Evolutionary conservation across 1,140 invertebrate genomes (phyloP).

Genomic region (Bombus superbus): DNA sequence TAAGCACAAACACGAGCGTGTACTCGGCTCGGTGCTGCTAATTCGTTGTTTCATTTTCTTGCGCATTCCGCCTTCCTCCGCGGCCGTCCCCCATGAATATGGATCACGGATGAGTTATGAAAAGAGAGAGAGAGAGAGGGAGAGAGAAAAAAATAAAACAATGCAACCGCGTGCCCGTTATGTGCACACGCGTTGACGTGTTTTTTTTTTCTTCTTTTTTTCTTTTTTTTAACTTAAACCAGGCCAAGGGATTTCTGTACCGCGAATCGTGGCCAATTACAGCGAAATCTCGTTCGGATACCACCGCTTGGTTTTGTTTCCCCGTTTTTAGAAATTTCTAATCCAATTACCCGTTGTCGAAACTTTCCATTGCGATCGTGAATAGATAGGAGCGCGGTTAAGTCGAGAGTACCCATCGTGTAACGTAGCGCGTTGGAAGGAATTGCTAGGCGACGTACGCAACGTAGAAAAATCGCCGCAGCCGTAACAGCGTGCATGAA

Average conservation of each 20-base stretch:
- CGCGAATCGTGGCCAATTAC: constrained; percentile 33
- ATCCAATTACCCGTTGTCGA: constrained; percentile 22
- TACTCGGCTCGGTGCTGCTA: background rate
- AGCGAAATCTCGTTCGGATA: background rate
- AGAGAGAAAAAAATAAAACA: background rate
- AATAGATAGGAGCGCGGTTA: background rate
- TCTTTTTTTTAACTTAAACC: background rate
- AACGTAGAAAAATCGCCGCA: no score
- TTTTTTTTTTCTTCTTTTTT: background rate
- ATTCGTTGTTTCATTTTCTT: constrained; percentile 45
- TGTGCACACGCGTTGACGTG: constrained; percentile 1
- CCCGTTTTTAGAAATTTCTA: background rate
- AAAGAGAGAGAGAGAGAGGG: background rate
- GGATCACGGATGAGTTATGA: constrained; percentile 41
- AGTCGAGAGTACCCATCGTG: background rate
- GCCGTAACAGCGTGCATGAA: no score
- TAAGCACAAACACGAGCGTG: background rate
- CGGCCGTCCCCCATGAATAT: constrained; percentile 27
- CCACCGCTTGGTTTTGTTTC: background rate
- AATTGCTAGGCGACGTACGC: background rate
- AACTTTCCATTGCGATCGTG: constrained; percentile 30
- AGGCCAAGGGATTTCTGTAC: constrained; percentile 23
- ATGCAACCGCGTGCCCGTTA: constrained; percentile 12
- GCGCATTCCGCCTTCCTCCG: constrained; percentile 6
- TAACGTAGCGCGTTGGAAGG: no score